Evolutionary conservation across 1,140 invertebrate species (phyloP), one percentile per base, ranked within the genome.

Genomic region (Stegodyphus dumicola): DNA sequence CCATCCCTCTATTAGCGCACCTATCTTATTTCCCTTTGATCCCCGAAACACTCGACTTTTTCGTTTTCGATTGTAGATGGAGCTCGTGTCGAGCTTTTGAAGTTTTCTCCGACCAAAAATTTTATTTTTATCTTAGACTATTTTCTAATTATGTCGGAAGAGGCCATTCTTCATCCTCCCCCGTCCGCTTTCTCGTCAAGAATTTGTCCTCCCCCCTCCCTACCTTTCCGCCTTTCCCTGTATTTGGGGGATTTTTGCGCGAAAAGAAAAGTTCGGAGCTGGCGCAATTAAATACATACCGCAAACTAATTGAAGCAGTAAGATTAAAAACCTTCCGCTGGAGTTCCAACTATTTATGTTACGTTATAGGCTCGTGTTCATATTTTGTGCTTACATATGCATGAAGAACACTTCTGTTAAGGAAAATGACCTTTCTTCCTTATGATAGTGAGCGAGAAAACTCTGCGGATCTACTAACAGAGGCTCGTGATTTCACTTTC

Each of bases 141-240:
- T 85, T 85, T 85, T 85, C 81, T 85, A 85, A 85, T 85, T 85
- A 85, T 85, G 81, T 85, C 81, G 81, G 81, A 65, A 76, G 74
- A 77, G 80, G 81, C 64, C 81, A 85, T 85, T 85, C 81, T 85
- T 85, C 74, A 76, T 77, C 52, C 48, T 11, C 10, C 74, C 48
- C 79, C 56, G 56, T 17, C 71, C 65, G 56, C 64, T 17, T 77
- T 49, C 11, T 69, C 64, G 65, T 85, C 73, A 76, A 75, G 71
- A 83, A 83, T 74, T 75, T 33, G 33, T 77, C 54, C 13, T 10
- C 54, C 78, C 69, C 17, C 78, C 69, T 13, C 54, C 52, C 66
- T 64, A 17, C 67, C n/a, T 53, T 53, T 71, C 71, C 9, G 70
- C 51, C 54, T 64, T 33, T 48, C 52, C 18, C 51, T 70, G 65